These are phyloP conservation scores for Drosophila greeni DNA, from an alignment of 2,888 invertebrate genomes.

Conservation along the genomic window DNA sequence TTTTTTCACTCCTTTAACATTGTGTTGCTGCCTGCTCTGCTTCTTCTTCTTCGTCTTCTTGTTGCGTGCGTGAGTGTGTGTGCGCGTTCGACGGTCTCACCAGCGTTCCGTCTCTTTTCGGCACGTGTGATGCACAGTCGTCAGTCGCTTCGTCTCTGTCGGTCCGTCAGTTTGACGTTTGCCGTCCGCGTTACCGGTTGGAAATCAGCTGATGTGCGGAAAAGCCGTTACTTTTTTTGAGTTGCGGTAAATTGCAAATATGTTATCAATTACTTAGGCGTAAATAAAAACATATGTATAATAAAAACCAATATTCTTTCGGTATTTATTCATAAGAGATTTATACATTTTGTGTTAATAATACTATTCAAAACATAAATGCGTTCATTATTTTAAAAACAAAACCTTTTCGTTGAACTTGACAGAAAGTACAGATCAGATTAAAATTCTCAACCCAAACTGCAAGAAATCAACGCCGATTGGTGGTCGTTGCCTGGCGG, in stretches of 20 bases:
- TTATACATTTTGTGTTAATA: not conserved
- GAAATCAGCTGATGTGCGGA: slow-evolving; percentile 38
- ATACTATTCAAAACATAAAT: not conserved
- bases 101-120: slow-evolving; percentile 56
- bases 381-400: not conserved
- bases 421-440: not conserved
- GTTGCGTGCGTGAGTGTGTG: slow-evolving; percentile 27
- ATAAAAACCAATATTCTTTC: not conserved
- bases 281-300: not conserved
- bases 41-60: slow-evolving; percentile 32
- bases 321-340: not conserved
- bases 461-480: slow-evolving; percentile 6
- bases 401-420: not conserved
- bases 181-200: slow-evolving; percentile 46
- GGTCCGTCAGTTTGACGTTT: slow-evolving; percentile 67
- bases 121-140: slow-evolving; percentile 48
- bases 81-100: slow-evolving; percentile 63
- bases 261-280: not conserved
- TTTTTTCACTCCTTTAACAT: slow-evolving; percentile 65
- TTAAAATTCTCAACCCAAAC: not conserved
- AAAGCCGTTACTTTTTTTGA: slow-evolving; percentile 22
- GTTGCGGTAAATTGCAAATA: not conserved
- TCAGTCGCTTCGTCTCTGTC: slow-evolving; percentile 63
- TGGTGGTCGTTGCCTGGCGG: slow-evolving; percentile 13
- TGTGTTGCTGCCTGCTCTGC: slow-evolving; percentile 45